phyloP scores from a whole-genome alignment of 2,797 vertebrate genomes.

The Galago senegalensis region DNA sequence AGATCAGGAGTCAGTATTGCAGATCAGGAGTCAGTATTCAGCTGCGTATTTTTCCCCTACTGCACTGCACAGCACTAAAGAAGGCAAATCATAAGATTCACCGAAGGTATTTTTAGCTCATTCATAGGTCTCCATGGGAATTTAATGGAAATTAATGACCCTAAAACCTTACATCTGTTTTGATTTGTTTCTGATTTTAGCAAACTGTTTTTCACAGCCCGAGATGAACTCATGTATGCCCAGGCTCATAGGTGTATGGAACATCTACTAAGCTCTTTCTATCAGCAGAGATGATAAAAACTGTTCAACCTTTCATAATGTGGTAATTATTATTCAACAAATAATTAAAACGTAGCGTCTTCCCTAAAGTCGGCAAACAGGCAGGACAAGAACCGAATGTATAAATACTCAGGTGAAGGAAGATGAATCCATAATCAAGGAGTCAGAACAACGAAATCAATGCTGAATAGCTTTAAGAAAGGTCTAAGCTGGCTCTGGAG shows the following conservation, averaged over 20 bases:
- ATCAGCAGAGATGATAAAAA: constrained; percentile 62
- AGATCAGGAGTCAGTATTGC: constrained; percentile 1
- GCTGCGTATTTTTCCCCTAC: not conserved
- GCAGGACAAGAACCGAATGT: constrained; percentile 65
- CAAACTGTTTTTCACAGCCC: constrained; percentile 69
- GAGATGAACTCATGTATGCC: constrained; percentile 64
- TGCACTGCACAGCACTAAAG: not conserved
- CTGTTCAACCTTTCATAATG: constrained; percentile 75
- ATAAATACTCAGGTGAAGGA: constrained; percentile 61
- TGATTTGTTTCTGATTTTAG: constrained; percentile 75
- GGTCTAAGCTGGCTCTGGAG: constrained; percentile 32
- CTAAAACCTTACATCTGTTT: constrained; percentile 74
- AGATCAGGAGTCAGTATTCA: constrained; percentile 16
- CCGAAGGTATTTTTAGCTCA: constrained; percentile 60
- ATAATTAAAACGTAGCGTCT: constrained; percentile 73
- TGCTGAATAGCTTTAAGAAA: constrained; percentile 59
- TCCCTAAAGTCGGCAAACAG: constrained; percentile 69
- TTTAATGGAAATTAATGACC: constrained; percentile 72
- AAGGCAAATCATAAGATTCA: not conserved
- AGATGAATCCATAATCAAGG: constrained; percentile 59
- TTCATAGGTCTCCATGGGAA: constrained; percentile 22
- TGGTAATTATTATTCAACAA: constrained; percentile 74
- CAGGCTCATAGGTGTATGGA: constrained; percentile 29
- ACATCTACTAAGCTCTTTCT: constrained; percentile 61
- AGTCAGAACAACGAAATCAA: constrained; percentile 33